phyloP scores from a whole-genome alignment of 2,113 vertebrate species.

The Lycaon pictus region DNA sequence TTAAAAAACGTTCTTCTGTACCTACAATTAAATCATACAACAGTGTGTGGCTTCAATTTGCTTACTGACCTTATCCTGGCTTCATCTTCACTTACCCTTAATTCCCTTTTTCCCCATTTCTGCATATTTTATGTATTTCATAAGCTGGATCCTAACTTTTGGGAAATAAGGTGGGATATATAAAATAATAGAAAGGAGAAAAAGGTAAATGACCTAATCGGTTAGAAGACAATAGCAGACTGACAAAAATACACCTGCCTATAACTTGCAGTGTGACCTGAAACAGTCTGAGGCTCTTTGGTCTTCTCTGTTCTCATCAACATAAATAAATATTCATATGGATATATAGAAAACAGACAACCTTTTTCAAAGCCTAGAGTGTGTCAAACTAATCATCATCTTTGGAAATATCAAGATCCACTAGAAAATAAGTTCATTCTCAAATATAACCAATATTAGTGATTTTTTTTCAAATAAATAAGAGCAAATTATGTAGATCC shows the following conservation, averaged over 20 bases:
- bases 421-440: neutral
- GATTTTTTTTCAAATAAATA: slow-evolving; percentile 36
- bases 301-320: neutral
- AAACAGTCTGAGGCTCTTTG: neutral
- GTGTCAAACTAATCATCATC: neutral
- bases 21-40: neutral
- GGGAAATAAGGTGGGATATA: neutral
- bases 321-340: neutral
- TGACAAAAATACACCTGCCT: neutral
- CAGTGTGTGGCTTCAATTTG: neutral
- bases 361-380: neutral
- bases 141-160: neutral
- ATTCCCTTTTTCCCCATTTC: neutral
- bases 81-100: neutral
- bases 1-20: slow-evolving; percentile 38
- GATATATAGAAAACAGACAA: neutral
- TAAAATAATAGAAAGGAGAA: neutral
- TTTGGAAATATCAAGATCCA: neutral
- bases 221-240: neutral
- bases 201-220: slow-evolving; percentile 6
- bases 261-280: neutral
- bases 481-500: neutral
- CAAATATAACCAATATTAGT: neutral
- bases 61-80: neutral
- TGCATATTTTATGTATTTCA: neutral